These are phyloP conservation scores for Drosophila pachea DNA, from an alignment of 1,140 invertebrate species.

Conservation along the genomic window DNA sequence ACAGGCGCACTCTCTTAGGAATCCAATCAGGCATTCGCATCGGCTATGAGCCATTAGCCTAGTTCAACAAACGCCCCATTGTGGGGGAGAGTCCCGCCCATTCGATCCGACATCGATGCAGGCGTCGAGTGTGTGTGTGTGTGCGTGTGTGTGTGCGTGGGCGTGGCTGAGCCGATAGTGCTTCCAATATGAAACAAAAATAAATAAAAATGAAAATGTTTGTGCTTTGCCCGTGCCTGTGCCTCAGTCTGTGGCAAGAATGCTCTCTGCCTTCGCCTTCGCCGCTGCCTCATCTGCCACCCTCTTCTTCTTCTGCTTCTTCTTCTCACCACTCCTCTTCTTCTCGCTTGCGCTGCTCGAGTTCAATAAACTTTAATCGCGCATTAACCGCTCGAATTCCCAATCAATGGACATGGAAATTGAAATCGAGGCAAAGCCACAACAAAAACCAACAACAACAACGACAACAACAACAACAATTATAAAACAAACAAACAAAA, in stretches of 20 bases:
- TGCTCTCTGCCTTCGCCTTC: too few relatives aligned
- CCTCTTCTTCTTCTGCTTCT: conserved; percentile 11
- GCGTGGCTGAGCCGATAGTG: conserved; percentile 24
- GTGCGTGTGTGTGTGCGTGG: background rate
- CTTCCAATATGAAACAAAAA: conserved; percentile 39
- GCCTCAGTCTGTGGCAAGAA: conserved; percentile 46
- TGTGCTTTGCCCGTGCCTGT: conserved; percentile 35
- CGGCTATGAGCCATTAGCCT: conserved; percentile 33
- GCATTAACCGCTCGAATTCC: conserved; percentile 46
- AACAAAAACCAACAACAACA: too few relatives aligned
- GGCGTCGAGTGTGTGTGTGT: background rate
- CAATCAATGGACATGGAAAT: conserved; percentile 40
- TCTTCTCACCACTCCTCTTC: conserved; percentile 22
- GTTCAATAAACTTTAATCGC: conserved; percentile 70
- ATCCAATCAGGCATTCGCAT: conserved; percentile 29
- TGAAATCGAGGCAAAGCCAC: conserved; percentile 24
- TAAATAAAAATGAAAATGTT: conserved; percentile 47
- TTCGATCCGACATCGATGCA: conserved; percentile 10
- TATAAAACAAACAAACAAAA: conserved; percentile 1
- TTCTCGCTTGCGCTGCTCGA: conserved; percentile 19
- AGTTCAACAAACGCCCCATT: conserved; percentile 21
- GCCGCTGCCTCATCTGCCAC: conserved; percentile 15
- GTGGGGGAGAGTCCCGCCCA: conserved; percentile 3
- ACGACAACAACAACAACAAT: too few relatives aligned
- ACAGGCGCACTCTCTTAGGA: background rate